Base-by-base conservation (phyloP, 2,113 vertebrate genomes). In the Micronycteris hirsuta region DNA sequence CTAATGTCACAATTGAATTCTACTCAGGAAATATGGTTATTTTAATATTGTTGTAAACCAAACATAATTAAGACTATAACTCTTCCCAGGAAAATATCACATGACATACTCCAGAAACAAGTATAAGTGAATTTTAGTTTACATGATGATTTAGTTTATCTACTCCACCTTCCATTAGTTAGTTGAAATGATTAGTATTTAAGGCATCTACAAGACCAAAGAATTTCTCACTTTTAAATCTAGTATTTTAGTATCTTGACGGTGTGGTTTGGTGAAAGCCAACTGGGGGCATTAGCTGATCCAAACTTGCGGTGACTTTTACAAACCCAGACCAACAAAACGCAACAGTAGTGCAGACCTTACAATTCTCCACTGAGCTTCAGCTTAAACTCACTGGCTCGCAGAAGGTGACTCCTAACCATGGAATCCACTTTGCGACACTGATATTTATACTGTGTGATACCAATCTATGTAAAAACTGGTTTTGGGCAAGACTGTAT, bases 1-100 rank as follows among this genome's bases (percentile, higher is more conserved):
- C 68, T 95, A 92, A 89, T 38, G 73, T 63, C 78, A 95, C 84
- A 96, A 96, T 71, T 85, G 88, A 97, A 96, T 92, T 97, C 77
- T 76, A 96, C 68, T 97, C 94, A 97, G 97, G 97, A 97, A 97
- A 97, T 97, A 82, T 68, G 49, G 93, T 95, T 94, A 93, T 94
- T 97, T 95, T 96, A 96, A 95, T 95, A 97, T 96, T 87, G 94
- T 56, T 96, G 82, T 83, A 86, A 96, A 95, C 61, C 43, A 97
- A 96, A 97, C 61, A 76, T 92, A 96, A 97, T 97, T 97, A 96
- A 89, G 70, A 94, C 95, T 36, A 38, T 82, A 83, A 95, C 45
- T 94, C 78, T 96, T 94, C 78, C 63, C 78, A 96, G 82, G 54
- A 95, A 97, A 97, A 80, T 84, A 86, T 70, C 93, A 86, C 26